Base-by-base conservation (phyloP, 2,113 vertebrate species). In the Trematomus loennbergii region DNA sequence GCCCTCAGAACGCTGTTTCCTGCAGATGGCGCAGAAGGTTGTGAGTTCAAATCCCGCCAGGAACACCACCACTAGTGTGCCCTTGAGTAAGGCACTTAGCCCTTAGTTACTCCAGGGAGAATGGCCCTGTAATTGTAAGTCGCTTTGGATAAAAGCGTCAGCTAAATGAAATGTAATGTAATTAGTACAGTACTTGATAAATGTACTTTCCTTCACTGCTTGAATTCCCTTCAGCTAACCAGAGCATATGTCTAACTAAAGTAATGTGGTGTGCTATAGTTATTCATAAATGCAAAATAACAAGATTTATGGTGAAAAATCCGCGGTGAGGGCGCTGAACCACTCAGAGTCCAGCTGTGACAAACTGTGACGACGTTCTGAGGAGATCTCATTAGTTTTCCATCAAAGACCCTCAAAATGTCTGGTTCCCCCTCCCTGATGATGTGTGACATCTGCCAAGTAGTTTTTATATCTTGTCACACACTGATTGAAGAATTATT, bases 391-490 rank as follows among this genome's bases (percentile, higher is more conserved):
- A 90, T 90, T 87, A 82, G 89, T 91, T 91, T 83, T 88, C 72
- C 25, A 82, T 83, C 80, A 84, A 8, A 67, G 67, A 75, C 52
- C 76, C 81, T 75, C 29, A 64, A 45, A 72, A 90, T 74, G 85
- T 83, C 77, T 72, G 45, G 43, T 72, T 52, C 78, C 63, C 58
- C 50, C 43, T 79, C 53, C 64, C 57, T 74, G 81, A 87, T 52
- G 81, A 71, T 73, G 87, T 85, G 71, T 84, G 89, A 91, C 92
- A 92, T 90, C 91, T 93, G 92, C 78, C 88, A 89, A 72, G 67
- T 40, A n/a, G 58, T 65, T 76, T 36, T 59, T 10, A 4, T 43
- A 82, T 77, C 75, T 69, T 58, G 83, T 90, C 88, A 91, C 80
- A 53, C 0, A 36, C 46, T 75, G 82, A 80, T 67, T 68, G 85